Evolutionary conservation across 2,797 vertebrate species (phyloP).

Genomic region (Acrossocheilus wenchowensis): DNA sequence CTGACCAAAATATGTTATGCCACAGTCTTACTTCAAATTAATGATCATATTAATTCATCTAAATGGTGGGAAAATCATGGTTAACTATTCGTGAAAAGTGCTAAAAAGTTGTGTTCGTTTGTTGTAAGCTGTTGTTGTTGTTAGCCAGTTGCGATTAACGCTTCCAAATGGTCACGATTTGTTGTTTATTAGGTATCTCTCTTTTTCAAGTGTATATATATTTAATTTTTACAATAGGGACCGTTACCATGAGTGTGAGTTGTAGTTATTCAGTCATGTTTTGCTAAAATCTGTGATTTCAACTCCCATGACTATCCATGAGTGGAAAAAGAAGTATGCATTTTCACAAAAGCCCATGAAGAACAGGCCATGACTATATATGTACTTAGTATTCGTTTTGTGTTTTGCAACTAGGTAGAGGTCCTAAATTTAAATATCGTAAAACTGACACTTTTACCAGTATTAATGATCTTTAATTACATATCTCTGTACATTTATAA

Average conservation of each 20-base stretch:
- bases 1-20: no score
- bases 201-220: neutral
- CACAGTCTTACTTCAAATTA: no score
- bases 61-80: neutral
- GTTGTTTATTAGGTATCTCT: neutral
- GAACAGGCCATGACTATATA: neutral
- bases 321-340: neutral
- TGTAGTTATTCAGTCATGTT: neutral
- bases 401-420: neutral
- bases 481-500: constrained; percentile 82
- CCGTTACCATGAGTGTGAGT: neutral
- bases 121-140: no score
- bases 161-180: neutral
- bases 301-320: neutral
- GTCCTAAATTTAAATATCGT: neutral
- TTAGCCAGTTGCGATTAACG: no score
- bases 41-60: neutral
- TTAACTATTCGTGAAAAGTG: neutral
- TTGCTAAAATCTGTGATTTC: neutral
- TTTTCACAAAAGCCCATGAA: neutral
- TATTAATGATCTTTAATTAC: constrained; percentile 78
- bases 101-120: no score
- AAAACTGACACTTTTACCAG: neutral
- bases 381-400: neutral
- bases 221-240: neutral